These are phyloP conservation scores for Toxotes jaculatrix DNA, from an alignment of 2,113 vertebrate species.

Conservation along the genomic window DNA sequence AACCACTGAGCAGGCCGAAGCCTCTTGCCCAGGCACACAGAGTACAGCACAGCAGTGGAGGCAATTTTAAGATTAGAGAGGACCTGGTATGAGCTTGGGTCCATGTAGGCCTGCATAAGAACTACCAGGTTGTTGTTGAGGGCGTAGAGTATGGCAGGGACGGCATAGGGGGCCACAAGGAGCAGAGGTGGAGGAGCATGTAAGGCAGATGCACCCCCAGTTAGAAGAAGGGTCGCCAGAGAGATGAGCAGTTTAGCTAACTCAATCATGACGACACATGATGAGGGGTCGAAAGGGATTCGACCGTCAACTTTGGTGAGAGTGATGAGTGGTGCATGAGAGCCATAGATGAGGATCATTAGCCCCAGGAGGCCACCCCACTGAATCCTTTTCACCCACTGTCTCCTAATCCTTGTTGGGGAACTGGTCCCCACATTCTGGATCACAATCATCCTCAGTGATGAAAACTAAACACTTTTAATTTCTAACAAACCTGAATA, in stretches of 20 bases:
- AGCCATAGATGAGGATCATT: slow-evolving; percentile 90
- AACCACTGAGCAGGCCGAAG: slow-evolving; percentile 85
- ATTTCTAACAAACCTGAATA: slow-evolving; percentile 8
- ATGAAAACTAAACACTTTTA: slow-evolving; percentile 31
- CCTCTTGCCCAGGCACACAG: slow-evolving; percentile 86
- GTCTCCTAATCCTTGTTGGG: slow-evolving; percentile 37
- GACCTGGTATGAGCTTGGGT: slow-evolving; percentile 95
- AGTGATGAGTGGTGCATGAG: slow-evolving; percentile 91
- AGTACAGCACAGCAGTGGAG: slow-evolving; percentile 91
- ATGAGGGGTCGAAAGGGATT: slow-evolving; percentile 90
- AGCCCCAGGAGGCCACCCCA: slow-evolving; percentile 88
- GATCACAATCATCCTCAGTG: slow-evolving; percentile 79
- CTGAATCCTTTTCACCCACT: slow-evolving; percentile 59
- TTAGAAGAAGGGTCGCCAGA: slow-evolving; percentile 76
- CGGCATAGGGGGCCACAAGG: slow-evolving; percentile 84
- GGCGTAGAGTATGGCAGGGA: slow-evolving; percentile 92
- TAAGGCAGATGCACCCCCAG: slow-evolving; percentile 41
- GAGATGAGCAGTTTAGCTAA: slow-evolving; percentile 88
- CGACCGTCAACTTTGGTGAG: slow-evolving; percentile 87
- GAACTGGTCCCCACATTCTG: slow-evolving; percentile 64
- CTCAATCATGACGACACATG: slow-evolving; percentile 91
- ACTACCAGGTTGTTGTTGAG: slow-evolving; percentile 97
- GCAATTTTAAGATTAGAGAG: slow-evolving; percentile 94
- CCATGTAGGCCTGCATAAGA: slow-evolving; percentile 94
- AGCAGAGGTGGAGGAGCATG: slow-evolving; percentile 39